Evolutionary conservation across 2,888 invertebrate genomes (phyloP), one percentile per base, ranked within the genome.

Genomic region (Eumerus sabulonum): DNA sequence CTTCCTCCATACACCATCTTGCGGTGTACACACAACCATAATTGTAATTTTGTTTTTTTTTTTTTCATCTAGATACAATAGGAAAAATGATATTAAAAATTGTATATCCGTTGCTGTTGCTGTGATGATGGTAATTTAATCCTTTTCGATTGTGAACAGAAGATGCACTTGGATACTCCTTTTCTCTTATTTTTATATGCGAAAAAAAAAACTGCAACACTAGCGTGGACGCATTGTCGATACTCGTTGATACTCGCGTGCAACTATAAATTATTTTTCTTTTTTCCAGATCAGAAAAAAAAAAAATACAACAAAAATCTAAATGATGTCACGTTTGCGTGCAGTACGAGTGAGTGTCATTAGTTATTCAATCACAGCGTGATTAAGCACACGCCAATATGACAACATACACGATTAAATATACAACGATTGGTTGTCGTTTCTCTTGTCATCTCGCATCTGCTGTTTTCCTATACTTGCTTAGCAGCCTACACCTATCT

Each of bases 91-190:
- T 57, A 67, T 27, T 27, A 27, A 27, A 27, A 27, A 57, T 56
- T 38, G 59, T 56, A 56, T 45, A 77, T 72, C 62, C 67, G 51
- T 27, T 67, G 48, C 35, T 9, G 27, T 27, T 17, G 38, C 13
- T 27, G 1, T 53, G 66, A 60, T 57, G 71, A 54, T 48, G 59
- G 77, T 77, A 72, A 77, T 68, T 72, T 72, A 77, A 77, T 77
- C 77, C 77, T 72, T 73, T 62, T 77, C 62, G 63, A 67, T 72
- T 77, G 77, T 77, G 72, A 77, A 72, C 77, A 68, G 77, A 77
- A 72, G 63, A 59, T 35, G 53, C n/a, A 14, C 27, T 18, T 13
- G 9, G 51, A 38, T 36, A 51, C 2, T 18, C 18, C 57, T 51
- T 38, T 45, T 45, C 14, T 35, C 35, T 40, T 38, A 13, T 17